Evolutionary conservation across 2,888 invertebrate species (phyloP).

Genomic region (Uloborus plumipes): DNA sequence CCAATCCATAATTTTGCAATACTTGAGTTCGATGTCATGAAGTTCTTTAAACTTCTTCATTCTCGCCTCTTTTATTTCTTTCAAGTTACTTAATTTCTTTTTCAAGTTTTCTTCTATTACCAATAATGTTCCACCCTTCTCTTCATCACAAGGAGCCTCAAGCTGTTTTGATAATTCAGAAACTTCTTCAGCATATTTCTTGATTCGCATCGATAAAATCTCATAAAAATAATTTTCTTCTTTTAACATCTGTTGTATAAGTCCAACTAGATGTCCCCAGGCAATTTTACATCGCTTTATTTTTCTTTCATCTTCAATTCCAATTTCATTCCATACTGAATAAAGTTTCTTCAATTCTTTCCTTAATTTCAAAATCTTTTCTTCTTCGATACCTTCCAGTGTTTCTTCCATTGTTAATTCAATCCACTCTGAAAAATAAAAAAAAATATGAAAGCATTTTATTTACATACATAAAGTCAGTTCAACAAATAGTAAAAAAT

Average conservation of each 20-base stretch:
- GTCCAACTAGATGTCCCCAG: slow-evolving; percentile 23
- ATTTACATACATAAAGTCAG: too few species aligned
- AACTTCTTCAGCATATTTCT: slow-evolving; percentile 29
- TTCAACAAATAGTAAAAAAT: too few species aligned
- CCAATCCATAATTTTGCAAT: slow-evolving; percentile 69
- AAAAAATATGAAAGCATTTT: too few species aligned
- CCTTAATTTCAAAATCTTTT: background rate
- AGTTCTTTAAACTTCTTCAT: slow-evolving; percentile 68
- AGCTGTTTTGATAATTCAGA: slow-evolving; percentile 19
- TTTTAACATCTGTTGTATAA: slow-evolving; percentile 29
- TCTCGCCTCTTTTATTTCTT: slow-evolving; percentile 69
- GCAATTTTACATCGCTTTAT: slow-evolving; percentile 11
- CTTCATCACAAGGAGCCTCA: slow-evolving; percentile 6
- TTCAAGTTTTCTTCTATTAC: slow-evolving; percentile 33
- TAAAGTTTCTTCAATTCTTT: slow-evolving; percentile 13
- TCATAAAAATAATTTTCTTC: slow-evolving; percentile 46
- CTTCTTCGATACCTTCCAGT: background rate
- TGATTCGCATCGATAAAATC: slow-evolving; percentile 21
- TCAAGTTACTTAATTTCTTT: slow-evolving; percentile 67
- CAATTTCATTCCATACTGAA: slow-evolving; percentile 36
- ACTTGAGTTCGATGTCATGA: slow-evolving; percentile 68
- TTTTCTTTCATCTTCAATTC: slow-evolving; percentile 21
- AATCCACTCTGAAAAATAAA: too few species aligned
- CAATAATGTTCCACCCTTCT: slow-evolving; percentile 15
- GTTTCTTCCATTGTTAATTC: too few species aligned